These are phyloP conservation scores for Tipula confusa DNA, from an alignment of 2,888 invertebrate species.

Conservation along the genomic window DNA sequence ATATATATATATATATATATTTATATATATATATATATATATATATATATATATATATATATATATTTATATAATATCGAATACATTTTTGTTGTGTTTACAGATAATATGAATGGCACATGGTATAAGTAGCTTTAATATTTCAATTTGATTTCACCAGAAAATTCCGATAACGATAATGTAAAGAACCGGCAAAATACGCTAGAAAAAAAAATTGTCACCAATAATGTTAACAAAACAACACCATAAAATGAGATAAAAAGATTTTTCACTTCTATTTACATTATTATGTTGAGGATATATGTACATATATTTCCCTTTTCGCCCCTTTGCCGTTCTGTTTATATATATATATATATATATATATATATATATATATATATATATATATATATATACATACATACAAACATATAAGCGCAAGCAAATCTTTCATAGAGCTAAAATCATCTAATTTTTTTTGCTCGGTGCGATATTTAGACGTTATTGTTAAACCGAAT, in stretches of 20 bases:
- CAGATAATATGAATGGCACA: slow-evolving; percentile 3
- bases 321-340: not conserved
- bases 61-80: not conserved
- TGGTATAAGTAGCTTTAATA: slow-evolving; percentile 20
- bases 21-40: not conserved
- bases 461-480: slow-evolving; percentile 4
- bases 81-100: not conserved
- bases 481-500: slow-evolving; percentile 6
- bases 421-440: slow-evolving; percentile 17
- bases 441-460: not conserved
- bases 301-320: not conserved
- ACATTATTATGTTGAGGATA: not conserved
- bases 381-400: too few relatives aligned
- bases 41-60: not conserved
- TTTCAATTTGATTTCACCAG: slow-evolving; percentile 13
- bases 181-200: not conserved
- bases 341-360: too few relatives aligned
- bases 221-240: slow-evolving; percentile 20
- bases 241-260: slow-evolving; percentile 20
- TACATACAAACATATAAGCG: not conserved
- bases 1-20: not conserved
- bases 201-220: not conserved
- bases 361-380: too few relatives aligned
- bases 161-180: not conserved
- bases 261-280: slow-evolving; percentile 13